Base-by-base conservation (phyloP, 2,888 invertebrate species). In the Catonia carolina region DNA sequence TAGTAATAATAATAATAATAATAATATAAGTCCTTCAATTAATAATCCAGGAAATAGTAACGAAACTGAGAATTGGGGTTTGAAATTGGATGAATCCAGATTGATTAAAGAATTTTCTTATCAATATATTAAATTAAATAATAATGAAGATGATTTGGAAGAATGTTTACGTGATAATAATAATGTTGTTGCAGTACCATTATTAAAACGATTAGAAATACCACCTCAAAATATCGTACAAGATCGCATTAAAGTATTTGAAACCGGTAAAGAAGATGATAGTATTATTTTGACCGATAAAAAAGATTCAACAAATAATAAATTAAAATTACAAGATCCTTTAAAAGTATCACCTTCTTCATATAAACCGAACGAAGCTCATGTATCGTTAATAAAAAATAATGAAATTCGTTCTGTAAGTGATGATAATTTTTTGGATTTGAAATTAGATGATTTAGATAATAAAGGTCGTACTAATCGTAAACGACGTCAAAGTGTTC, bases 71-170 rank as follows among this genome's bases (percentile, higher is more conserved):
- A 51, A 65, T 67, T 37, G 67, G 68, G 41, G 69, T 65, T 36
- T 69, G 67, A 37, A 70, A 70, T 55, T 72, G 68, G 69, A 68
- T 56, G 73, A 73, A 61, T 69, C 71, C 33, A 67, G 69, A 15
- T 67, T 73, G 2, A 68, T 72, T 37, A 74, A 73, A 54, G 73
- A 74, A 51, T 73, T 72, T 58, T 72, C 74, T 0, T 73, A 73
- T 58, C 72, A 73, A 55, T 73, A 73, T 47, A 71, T 73, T 39
- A 71, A 67, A 31, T 66, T 70, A 1, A 59, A 61, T 27, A 61
- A 61, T 45, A 53, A 58, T 17, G 58, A 59, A 33, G 53, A 53
- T 10, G 42, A 47, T 48, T 18, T 20, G 4, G 37, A 49, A 12
- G 10, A 37, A 6, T 27, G 5, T 27, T n/a, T n/a, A n/a, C n/a